Evolutionary conservation across 2,888 invertebrate species (phyloP).

Genomic region (Ommatoiulus sabulosus): DNA sequence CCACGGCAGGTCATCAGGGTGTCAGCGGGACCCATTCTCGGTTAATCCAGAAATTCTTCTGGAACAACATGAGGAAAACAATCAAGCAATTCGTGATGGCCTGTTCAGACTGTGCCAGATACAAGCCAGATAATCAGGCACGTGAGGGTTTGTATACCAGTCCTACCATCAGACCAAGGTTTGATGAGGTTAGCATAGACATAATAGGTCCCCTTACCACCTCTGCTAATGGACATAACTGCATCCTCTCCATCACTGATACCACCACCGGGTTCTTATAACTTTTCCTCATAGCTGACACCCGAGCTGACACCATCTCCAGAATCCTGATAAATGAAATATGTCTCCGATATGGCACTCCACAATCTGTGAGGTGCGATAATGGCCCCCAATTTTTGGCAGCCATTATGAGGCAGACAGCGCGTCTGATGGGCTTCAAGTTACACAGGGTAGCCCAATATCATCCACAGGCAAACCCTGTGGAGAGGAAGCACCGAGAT

Average conservation of each 20-base stretch:
- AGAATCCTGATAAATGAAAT: not conserved
- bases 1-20: not conserved
- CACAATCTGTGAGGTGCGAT: not conserved
- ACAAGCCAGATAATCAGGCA: not conserved
- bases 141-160: not conserved
- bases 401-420: not conserved
- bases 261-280: not conserved
- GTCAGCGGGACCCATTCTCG: not conserved
- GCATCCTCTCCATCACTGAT: not conserved
- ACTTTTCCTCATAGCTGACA: not conserved
- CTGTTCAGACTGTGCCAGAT: not conserved
- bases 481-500: not conserved
- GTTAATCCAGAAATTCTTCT: not conserved
- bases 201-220: not conserved
- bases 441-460: not conserved
- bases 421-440: not conserved
- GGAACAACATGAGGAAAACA: not conserved
- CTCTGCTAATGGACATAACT: not conserved
- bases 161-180: not conserved
- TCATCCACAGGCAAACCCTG: slow-evolving; percentile 24
- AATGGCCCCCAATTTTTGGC: not conserved
- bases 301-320: not conserved
- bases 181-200: not conserved
- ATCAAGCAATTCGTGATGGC: not conserved
- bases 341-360: not conserved